Conservation (phyloP, 2,888 invertebrate genomes). For the Odiellus spinosus region DNA sequence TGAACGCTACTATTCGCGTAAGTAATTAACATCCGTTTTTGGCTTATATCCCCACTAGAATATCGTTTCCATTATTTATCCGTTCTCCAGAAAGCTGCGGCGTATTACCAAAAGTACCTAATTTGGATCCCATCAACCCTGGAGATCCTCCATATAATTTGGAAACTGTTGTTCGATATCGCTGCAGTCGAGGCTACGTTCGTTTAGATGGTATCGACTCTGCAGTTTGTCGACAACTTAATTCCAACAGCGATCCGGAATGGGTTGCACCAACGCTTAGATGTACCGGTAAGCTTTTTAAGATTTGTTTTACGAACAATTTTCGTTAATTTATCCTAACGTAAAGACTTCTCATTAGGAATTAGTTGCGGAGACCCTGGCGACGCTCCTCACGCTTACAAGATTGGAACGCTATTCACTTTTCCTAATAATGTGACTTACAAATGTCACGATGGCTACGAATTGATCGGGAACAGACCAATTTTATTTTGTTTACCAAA, state of each 20-base stretch:
- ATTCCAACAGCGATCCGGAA: no score
- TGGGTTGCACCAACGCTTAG: no score
- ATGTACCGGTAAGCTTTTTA: no score
- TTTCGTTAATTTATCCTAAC: not conserved
- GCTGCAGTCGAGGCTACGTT: constrained; percentile 3
- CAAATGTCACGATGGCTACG: constrained; percentile 10
- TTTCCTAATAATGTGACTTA: constrained; percentile 13
- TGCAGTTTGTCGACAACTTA: constrained; percentile 2
- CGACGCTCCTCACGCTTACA: constrained; percentile 7
- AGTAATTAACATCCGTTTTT: no score
- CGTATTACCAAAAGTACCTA: no score
- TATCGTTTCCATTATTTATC: no score
- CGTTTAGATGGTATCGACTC: constrained; percentile 3
- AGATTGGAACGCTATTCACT: constrained; percentile 7
- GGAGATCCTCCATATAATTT: constrained; percentile 1
- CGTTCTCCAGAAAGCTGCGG: no score
- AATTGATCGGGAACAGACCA: constrained; percentile 2
- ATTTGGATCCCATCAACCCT: no score
- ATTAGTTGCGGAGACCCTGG: constrained; percentile 12
- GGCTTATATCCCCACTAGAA: no score
- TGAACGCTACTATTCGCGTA: no score
- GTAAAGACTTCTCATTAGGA: constrained; percentile 1
- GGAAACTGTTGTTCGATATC: constrained; percentile 5
- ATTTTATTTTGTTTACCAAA: constrained; percentile 6
- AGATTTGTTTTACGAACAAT: no score